Evolutionary conservation across 2,888 invertebrate species (phyloP).

Genomic region (Torymus auratus): DNA sequence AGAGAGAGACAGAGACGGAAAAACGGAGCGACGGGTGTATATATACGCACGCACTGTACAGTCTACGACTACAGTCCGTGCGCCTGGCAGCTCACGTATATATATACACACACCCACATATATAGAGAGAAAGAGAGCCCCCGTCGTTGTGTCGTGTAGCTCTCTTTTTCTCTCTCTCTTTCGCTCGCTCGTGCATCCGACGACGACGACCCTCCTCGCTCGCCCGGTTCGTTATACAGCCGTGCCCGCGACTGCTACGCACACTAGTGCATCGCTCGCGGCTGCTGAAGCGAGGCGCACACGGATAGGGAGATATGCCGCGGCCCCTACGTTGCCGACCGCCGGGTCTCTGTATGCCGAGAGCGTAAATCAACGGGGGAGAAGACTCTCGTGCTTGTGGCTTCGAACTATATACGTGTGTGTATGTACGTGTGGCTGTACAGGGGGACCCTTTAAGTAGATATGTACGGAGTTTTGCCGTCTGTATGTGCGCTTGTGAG

Average conservation of each 20-base stretch:
- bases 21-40: slow-evolving; percentile 31
- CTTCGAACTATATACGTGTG: no score
- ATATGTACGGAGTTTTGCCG: no score
- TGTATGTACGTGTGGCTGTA: no score
- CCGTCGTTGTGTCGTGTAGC: background rate
- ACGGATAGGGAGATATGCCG: background rate
- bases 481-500: no score
- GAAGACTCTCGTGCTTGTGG: background rate
- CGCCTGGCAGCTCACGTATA: slow-evolving; percentile 5
- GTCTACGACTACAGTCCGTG: background rate
- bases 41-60: slow-evolving; percentile 9
- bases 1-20: slow-evolving; percentile 22
- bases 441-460: no score
- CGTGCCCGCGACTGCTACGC: background rate
- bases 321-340: slow-evolving; percentile 47
- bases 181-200: slow-evolving; percentile 21
- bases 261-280: background rate
- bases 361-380: slow-evolving; percentile 20
- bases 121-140: no score
- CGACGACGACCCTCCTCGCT: slow-evolving; percentile 4
- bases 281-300: background rate
- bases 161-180: slow-evolving; percentile 1
- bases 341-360: slow-evolving; percentile 13
- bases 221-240: background rate
- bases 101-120: background rate